A percentile compares a stretch with the other conserved stretches of the same genome.
These are phyloP conservation scores for Cephalopterus ornatus DNA, from an alignment of 2,113 vertebrate species.

Conservation along the genomic window DNA sequence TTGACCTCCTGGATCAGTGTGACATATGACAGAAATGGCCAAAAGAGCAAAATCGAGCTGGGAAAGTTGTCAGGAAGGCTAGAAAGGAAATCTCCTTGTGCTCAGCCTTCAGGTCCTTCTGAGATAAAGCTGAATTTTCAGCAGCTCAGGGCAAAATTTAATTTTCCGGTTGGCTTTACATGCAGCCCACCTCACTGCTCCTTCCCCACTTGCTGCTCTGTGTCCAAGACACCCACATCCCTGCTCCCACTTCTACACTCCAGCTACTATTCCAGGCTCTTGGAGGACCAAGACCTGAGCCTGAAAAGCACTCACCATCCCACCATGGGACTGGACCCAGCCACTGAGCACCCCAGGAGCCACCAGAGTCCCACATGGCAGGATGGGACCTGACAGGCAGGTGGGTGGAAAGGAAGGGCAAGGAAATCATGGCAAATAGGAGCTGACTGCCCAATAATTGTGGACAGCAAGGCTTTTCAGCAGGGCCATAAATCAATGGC, in stretches of 20 bases:
- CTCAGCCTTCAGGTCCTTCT: not conserved
- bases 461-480: constrained; percentile 39
- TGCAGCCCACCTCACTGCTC: not conserved
- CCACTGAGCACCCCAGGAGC: not conserved
- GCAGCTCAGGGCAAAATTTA: constrained; percentile 13
- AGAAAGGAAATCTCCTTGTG: not conserved
- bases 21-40: not conserved
- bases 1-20: not conserved
- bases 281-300: not conserved
- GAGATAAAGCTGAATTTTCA: constrained; percentile 16
- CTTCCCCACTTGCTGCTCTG: not conserved
- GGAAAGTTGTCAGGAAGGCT: not conserved
- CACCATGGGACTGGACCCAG: not conserved
- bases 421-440: not conserved
- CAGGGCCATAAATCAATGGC: constrained; percentile 60
- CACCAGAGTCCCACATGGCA: rapidly evolving
- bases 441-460: constrained; percentile 52
- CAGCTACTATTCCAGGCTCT: not conserved
- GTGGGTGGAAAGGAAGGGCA: not conserved
- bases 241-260: not conserved
- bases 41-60: not conserved
- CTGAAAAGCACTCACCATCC: not conserved
- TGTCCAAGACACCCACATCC: rapidly evolving
- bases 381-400: not conserved
- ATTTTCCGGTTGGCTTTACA: constrained; percentile 45